phyloP scores from a whole-genome alignment of 1,140 invertebrate species.

The Platorchestia sp. region DNA sequence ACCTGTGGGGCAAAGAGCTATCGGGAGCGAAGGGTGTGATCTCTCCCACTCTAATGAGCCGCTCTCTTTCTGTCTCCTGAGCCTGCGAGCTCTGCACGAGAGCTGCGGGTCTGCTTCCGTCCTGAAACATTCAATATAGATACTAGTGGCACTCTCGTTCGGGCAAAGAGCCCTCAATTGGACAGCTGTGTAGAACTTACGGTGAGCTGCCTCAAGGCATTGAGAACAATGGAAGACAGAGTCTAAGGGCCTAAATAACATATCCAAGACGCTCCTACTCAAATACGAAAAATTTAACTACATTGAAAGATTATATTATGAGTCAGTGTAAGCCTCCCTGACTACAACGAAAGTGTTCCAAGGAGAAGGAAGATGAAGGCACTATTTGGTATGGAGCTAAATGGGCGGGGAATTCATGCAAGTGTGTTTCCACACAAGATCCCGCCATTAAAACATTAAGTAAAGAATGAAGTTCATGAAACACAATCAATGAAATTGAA shows the following conservation, averaged over 20 bases:
- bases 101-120: background rate
- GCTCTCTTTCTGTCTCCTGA: slow-evolving; percentile 11
- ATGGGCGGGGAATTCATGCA: too few species aligned
- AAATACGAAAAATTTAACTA: background rate
- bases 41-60: slow-evolving; percentile 13
- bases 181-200: background rate
- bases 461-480: too few species aligned
- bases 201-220: background rate
- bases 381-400: too few species aligned
- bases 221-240: background rate
- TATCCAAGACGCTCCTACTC: background rate
- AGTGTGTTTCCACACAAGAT: too few species aligned
- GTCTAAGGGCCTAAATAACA: background rate
- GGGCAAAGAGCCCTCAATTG: too few species aligned
- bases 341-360: too few species aligned
- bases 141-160: too few species aligned
- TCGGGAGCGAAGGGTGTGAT: slow-evolving; percentile 8
- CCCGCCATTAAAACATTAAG: too few species aligned
- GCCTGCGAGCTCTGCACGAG: background rate
- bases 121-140: slow-evolving; percentile 33
- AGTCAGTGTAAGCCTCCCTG: too few species aligned
- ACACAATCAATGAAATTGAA: too few species aligned
- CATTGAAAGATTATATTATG: too few species aligned
- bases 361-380: too few species aligned
- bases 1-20: background rate